Base-by-base conservation (phyloP, 2,797 vertebrate species). In the Sparidentex hasta region DNA sequence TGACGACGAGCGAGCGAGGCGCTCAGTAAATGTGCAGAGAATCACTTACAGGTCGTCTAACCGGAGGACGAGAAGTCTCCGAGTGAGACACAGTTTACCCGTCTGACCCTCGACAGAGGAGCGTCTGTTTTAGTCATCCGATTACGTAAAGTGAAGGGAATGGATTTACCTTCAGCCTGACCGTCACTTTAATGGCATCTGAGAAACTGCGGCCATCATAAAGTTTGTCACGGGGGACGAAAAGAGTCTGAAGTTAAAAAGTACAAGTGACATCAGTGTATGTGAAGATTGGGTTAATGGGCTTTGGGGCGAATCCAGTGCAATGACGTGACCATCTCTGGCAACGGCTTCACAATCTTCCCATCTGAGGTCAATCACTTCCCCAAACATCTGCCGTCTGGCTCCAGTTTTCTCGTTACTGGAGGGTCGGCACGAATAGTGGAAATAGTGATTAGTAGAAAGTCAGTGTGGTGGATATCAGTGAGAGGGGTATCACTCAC, bases 361-460 rank as follows among this genome's bases (percentile, higher is more conserved):
- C 75, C 85, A 81, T 89, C 85, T 93, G 90, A 93, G 85, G 85
- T 93, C 92, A 86, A 88, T 86, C 83, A 23, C 86, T 87, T 91
- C 86, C 78, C 78, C 82, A 89, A 90, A 92, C 89, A 90, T 92
- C 90, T 88, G 90, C 82, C 23, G 83, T 70, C 87, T 83, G 87
- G 87, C 78, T 92, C 83, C 79, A 81, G 82, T 88, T 92, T 85
- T 80, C 81, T 91, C 83, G 88, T 88, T 86, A 87, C 79, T 62
- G 12, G 54, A 72, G 76, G 73, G 84, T 86, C 85, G 81, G 87
- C 84, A 68, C 47, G 41, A 65, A 58, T 65, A 48, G 84, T 90
- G 90, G 90, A 92, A 92, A 91, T 38, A 85, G 74, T 86, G 87
- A 90, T 86, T 72, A 84, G 78, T 27, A 64, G 66, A 68, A n/a